Percentiles rank a stretch among this genome's conserved stretches.
Evolutionary conservation across 1,140 invertebrate species (phyloP).

Genomic region (Epicauta chinensis): DNA sequence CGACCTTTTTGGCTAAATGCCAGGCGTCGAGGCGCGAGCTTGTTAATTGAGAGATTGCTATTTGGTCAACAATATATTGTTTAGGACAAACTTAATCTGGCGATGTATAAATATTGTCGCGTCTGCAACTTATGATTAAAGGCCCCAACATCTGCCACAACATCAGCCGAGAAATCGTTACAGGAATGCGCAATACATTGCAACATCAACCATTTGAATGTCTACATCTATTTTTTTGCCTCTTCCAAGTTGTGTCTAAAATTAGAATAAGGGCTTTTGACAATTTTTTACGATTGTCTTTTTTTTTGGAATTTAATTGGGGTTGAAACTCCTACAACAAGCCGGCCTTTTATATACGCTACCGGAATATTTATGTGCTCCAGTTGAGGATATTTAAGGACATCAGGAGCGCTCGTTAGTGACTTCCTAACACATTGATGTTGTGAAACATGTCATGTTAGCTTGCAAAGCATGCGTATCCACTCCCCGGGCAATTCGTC

Average conservation of each 20-base stretch:
- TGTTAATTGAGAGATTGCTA: constrained; percentile 41
- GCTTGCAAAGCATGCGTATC: constrained; percentile 28
- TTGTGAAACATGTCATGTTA: constrained; percentile 42
- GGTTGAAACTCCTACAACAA: no score
- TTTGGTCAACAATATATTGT: constrained; percentile 35
- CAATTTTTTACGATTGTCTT: no score
- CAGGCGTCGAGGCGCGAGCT: constrained; percentile 26
- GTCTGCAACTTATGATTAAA: constrained; percentile 35
- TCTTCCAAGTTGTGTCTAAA: no score
- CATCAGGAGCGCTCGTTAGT: constrained; percentile 34
- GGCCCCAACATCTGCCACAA: constrained; percentile 22
- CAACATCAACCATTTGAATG: no score
- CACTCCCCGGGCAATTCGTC: constrained; percentile 38
- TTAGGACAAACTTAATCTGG: constrained; percentile 35
- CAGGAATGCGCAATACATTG: no score
- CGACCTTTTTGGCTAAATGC: constrained; percentile 20
- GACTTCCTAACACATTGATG: constrained; percentile 40
- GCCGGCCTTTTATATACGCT: no score
- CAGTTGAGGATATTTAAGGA: constrained; percentile 10
- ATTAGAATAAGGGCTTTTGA: no score
- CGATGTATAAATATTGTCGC: constrained; percentile 38
- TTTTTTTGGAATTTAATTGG: no score
- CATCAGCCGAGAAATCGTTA: no score
- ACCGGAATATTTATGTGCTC: constrained; percentile 6
- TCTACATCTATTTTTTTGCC: no score